Evolutionary conservation across 2,797 vertebrate genomes (phyloP).

Genomic region (Chelmon rostratus): DNA sequence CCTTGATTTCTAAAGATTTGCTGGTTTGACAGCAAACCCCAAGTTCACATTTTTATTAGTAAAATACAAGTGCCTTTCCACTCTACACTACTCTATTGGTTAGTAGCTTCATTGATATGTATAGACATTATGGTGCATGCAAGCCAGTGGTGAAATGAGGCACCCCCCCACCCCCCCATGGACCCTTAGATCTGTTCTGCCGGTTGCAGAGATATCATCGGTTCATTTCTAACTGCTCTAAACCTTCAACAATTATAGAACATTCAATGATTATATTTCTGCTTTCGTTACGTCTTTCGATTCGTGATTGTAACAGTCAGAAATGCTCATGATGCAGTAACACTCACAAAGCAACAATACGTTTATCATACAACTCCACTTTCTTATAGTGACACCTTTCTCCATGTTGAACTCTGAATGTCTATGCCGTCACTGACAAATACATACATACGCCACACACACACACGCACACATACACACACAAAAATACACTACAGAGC

Average conservation of each 20-base stretch:
- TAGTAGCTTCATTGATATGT: slow-evolving; percentile 81
- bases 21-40: slow-evolving; percentile 49
- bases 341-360: slow-evolving; percentile 65
- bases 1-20: slow-evolving; percentile 41
- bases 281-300: slow-evolving; percentile 55
- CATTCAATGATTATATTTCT: slow-evolving; percentile 69
- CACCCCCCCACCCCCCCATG: slow-evolving; percentile 18
- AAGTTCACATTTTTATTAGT: slow-evolving; percentile 67
- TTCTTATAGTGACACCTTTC: slow-evolving; percentile 49
- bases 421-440: slow-evolving; percentile 56
- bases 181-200: slow-evolving; percentile 56
- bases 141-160: slow-evolving; percentile 71
- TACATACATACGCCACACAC: slow-evolving; percentile 40
- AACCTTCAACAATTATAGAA: slow-evolving; percentile 55
- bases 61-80: slow-evolving; percentile 69
- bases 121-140: slow-evolving; percentile 76
- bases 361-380: slow-evolving; percentile 56
- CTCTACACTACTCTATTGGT: slow-evolving; percentile 76
- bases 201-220: slow-evolving; percentile 39
- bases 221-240: slow-evolving; percentile 46
- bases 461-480: slow-evolving; percentile 43
- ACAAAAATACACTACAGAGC: slow-evolving; percentile 69
- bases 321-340: slow-evolving; percentile 66
- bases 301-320: slow-evolving; percentile 74
- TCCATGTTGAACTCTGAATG: slow-evolving; percentile 61